A percentile compares a stretch with the other conserved stretches of the same genome.
Evolutionary conservation across 2,888 invertebrate genomes (phyloP).

Genomic region (Panzeria rudis): DNA sequence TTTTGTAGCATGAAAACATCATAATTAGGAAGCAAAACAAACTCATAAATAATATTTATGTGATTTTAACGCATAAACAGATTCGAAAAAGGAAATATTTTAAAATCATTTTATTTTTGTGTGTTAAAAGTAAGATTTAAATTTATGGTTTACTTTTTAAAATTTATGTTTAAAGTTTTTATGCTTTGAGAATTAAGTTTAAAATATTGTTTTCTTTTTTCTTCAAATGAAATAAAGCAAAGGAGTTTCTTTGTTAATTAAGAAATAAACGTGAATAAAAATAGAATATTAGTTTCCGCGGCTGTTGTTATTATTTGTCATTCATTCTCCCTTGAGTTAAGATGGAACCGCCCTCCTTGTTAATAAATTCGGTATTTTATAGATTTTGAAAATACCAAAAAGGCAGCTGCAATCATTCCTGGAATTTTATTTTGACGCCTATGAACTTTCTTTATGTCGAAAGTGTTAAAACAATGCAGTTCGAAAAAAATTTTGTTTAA

Average conservation of each 20-base stretch:
- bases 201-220: no score
- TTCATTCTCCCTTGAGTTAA: neutral
- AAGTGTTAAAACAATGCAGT: neutral
- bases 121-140: neutral
- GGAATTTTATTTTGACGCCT: neutral
- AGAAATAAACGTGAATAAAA: neutral
- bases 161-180: neutral
- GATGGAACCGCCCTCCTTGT: neutral
- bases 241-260: neutral
- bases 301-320: neutral
- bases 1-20: constrained; percentile 22
- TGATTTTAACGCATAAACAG: constrained; percentile 10
- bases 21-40: constrained; percentile 39
- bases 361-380: neutral
- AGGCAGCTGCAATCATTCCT: neutral
- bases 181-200: neutral
- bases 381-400: neutral
- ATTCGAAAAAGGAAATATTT: constrained; percentile 13
- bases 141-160: neutral
- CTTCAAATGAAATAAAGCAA: neutral
- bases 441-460: no score
- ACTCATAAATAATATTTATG: constrained; percentile 52
- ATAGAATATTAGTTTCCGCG: neutral
- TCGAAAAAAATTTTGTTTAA: neutral
- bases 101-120: neutral